These are phyloP conservation scores for Macrophya alboannulata DNA, from an alignment of 2,888 invertebrate genomes.

Conservation along the genomic window DNA sequence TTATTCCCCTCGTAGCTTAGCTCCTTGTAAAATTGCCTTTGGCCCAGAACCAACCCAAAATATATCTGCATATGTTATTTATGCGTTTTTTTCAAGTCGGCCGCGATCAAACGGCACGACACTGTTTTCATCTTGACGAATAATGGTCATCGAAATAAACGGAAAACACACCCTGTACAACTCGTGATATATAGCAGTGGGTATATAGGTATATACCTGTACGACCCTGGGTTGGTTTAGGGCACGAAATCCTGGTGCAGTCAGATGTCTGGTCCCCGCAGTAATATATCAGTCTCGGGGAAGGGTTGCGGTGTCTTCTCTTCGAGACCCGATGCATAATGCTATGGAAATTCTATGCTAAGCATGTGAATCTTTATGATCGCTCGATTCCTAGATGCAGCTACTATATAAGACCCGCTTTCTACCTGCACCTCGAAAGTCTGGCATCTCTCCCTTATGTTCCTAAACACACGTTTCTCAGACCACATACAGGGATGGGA, in stretches of 20 bases:
- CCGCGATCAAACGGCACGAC: neutral
- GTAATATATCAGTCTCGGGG: conserved; percentile 41
- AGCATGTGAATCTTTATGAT: conserved; percentile 49
- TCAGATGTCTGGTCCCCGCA: neutral
- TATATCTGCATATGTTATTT: neutral
- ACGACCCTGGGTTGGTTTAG: conserved; percentile 7
- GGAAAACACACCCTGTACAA: neutral
- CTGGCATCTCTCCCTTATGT: neutral
- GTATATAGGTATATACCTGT: conserved; percentile 1
- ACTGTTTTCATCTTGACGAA: neutral
- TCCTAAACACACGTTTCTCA: conserved; percentile 13
- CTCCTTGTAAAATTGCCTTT: neutral
- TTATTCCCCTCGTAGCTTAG: too few species aligned
- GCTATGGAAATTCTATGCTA: conserved; percentile 69
- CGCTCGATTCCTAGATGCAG: neutral
- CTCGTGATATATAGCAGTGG: neutral
- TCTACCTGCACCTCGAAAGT: conserved; percentile 24
- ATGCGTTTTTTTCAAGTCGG: neutral
- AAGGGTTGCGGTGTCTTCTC: conserved; percentile 22
- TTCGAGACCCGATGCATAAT: conserved; percentile 59
- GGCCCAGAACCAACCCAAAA: neutral
- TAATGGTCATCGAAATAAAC: neutral
- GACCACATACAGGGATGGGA: neutral
- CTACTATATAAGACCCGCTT: neutral
- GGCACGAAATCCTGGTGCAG: neutral